phyloP scores from a whole-genome alignment of 2,113 vertebrate genomes.

The Leucopsar rothschildi region DNA sequence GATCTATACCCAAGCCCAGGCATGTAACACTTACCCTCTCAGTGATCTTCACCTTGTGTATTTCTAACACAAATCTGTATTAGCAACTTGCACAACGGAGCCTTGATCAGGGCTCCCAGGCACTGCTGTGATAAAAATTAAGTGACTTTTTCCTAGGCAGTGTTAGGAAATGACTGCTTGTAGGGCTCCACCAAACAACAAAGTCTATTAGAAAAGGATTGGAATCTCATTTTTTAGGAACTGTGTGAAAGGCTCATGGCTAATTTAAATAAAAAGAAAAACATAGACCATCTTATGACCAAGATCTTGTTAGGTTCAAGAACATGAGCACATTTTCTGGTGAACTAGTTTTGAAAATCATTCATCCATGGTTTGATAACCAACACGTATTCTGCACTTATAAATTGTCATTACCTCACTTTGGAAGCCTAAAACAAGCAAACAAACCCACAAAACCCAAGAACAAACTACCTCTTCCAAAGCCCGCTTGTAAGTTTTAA shows the following conservation, averaged over 20 bases:
- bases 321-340: background rate
- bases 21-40: background rate
- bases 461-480: background rate
- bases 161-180: background rate
- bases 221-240: background rate
- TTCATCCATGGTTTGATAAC: background rate
- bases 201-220: background rate
- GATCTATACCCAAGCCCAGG: background rate
- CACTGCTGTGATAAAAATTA: background rate
- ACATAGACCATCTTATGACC: background rate
- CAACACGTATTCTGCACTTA: background rate
- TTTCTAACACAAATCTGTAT: background rate
- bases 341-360: background rate
- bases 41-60: background rate
- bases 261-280: background rate
- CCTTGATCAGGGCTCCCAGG: background rate
- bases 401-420: background rate
- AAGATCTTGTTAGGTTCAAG: background rate
- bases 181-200: background rate
- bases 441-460: background rate
- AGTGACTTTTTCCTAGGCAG: background rate
- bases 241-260: background rate
- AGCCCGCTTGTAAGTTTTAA: background rate
- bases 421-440: background rate
- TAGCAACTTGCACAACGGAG: background rate